Conservation (phyloP, 2,113 vertebrate species). For the Oreotrochilus melanogaster region DNA sequence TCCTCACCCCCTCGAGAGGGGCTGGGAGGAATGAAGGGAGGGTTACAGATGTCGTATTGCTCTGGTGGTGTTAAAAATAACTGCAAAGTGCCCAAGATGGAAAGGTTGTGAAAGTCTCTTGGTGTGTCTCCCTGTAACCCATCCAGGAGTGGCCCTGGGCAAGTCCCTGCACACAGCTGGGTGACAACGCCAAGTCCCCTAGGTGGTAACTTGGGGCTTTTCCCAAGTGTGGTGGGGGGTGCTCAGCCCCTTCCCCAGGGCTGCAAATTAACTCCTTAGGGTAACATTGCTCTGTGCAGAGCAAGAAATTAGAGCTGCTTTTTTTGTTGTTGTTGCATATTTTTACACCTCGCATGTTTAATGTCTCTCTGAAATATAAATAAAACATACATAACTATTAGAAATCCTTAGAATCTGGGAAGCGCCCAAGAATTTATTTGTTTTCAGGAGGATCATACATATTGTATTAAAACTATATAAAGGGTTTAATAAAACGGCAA, state of each 20-base stretch:
- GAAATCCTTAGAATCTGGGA: slow-evolving; percentile 71
- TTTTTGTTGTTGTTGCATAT: slow-evolving; percentile 12
- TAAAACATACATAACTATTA: slow-evolving; percentile 77
- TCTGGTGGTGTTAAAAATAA: not conserved
- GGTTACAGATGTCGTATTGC: accelerated
- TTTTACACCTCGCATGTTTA: slow-evolving; percentile 58
- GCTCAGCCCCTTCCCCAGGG: not conserved
- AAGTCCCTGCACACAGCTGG: not conserved
- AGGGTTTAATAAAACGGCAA: slow-evolving; percentile 81
- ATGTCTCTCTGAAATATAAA: slow-evolving; percentile 76
- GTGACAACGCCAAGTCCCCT: accelerated
- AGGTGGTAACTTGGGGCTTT: not conserved
- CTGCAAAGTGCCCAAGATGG: not conserved
- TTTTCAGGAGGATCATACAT: slow-evolving; percentile 77
- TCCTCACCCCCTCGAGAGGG: not conserved
- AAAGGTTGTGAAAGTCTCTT: not conserved
- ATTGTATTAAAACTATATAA: slow-evolving; percentile 83
- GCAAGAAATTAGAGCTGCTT: slow-evolving; percentile 35
- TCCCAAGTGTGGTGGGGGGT: not conserved
- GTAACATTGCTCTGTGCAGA: not conserved
- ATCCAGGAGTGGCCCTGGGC: accelerated
- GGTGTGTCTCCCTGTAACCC: accelerated
- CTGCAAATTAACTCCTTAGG: slow-evolving; percentile 48
- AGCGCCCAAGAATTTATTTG: slow-evolving; percentile 78
- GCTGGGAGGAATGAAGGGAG: not conserved